phyloP scores from a whole-genome alignment of 64 coral and sea anemone species.

The Actinia equina region DNA sequence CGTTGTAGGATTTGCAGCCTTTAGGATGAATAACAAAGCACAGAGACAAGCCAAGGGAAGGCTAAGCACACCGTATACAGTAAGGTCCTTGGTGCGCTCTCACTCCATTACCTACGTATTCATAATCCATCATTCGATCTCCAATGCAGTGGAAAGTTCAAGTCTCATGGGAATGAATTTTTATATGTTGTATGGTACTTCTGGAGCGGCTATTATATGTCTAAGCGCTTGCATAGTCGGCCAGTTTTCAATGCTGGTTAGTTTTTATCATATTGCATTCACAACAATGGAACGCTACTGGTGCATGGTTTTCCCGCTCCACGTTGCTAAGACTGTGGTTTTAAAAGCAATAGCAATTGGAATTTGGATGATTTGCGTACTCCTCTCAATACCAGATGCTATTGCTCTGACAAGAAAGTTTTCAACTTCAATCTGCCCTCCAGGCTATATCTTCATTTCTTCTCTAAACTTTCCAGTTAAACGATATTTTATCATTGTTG shows the following conservation, averaged over 20 bases:
- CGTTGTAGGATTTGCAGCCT: background rate
- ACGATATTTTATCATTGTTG: background rate
- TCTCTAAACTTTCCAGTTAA: background rate
- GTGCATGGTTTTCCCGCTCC: background rate
- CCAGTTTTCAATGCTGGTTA: background rate
- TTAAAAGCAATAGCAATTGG: background rate
- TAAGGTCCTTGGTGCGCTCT: background rate
- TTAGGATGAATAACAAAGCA: background rate
- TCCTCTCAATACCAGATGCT: background rate
- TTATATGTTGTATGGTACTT: background rate
- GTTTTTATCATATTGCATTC: background rate
- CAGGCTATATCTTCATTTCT: background rate
- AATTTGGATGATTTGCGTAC: background rate
- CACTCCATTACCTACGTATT: background rate
- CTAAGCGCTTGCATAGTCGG: background rate
- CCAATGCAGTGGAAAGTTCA: background rate
- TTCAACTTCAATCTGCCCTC: background rate
- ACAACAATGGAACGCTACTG: background rate
- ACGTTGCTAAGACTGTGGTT: background rate
- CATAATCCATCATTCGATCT: background rate
- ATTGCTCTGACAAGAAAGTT: background rate
- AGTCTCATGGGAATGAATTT: background rate
- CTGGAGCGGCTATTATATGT: background rate
- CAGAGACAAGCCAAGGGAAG: background rate
- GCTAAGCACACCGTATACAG: background rate